A percentile compares a stretch with the other conserved stretches of the same genome.
phyloP scores from a whole-genome alignment of 1,140 invertebrate genomes.

The Zaprionus gabonicus region DNA sequence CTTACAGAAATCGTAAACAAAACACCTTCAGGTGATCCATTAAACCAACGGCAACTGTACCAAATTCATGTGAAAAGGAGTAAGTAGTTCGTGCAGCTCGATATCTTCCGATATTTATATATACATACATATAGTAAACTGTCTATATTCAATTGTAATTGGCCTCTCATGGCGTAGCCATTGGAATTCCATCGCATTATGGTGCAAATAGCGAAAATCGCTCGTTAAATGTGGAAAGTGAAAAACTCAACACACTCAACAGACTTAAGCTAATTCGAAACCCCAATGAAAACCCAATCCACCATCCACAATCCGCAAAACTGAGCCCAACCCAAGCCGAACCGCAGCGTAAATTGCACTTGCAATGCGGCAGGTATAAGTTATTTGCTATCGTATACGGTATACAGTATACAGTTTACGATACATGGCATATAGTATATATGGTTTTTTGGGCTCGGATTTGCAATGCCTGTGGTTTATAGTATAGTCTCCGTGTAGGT shows the following conservation, averaged over 20 bases:
- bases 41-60: background rate
- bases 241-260: slow-evolving; percentile 35
- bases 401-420: background rate
- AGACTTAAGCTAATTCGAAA: background rate
- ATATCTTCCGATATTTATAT: slow-evolving; percentile 14
- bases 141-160: slow-evolving; percentile 19
- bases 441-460: slow-evolving; percentile 12
- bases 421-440: background rate
- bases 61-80: background rate
- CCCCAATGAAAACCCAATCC: background rate
- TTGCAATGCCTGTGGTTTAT: slow-evolving; percentile 3
- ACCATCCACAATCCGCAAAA: background rate
- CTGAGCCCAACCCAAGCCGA: slow-evolving; percentile 4
- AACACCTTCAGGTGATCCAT: background rate
- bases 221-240: slow-evolving; percentile 48
- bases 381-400: background rate
- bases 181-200: slow-evolving; percentile 36
- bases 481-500: slow-evolving; percentile 4
- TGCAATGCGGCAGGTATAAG: slow-evolving; percentile 11
- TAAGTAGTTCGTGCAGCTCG: background rate
- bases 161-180: background rate
- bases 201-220: slow-evolving; percentile 48
- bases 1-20: background rate
- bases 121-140: background rate
- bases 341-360: slow-evolving; percentile 30